phyloP scores from a whole-genome alignment of 2,113 vertebrate species.

The Lophura nycthemera region DNA sequence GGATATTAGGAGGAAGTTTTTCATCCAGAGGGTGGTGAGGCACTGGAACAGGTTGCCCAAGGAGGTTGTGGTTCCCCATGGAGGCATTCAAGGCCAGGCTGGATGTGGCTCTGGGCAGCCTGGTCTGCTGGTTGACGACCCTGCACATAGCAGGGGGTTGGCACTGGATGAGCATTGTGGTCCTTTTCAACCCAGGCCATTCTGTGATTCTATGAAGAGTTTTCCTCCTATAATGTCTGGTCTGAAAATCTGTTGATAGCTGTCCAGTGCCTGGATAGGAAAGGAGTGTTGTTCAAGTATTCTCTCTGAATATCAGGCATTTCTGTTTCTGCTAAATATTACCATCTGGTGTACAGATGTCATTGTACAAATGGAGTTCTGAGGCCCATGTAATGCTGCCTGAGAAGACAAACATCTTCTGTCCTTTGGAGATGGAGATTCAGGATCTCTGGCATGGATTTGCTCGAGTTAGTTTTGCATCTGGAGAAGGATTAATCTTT shows the following conservation, averaged over 20 bases:
- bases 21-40: too few relatives aligned
- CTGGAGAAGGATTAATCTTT: not conserved
- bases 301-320: fast-evolving
- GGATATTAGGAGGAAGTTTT: too few relatives aligned
- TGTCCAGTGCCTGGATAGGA: not conserved
- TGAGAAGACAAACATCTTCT: not conserved
- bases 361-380: not conserved
- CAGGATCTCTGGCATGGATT: not conserved
- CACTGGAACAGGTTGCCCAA: too few relatives aligned
- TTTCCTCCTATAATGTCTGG: not conserved
- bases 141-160: too few relatives aligned
- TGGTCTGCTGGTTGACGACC: too few relatives aligned
- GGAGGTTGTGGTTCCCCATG: too few relatives aligned
- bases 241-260: not conserved
- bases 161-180: too few relatives aligned
- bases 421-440: not conserved
- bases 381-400: not conserved
- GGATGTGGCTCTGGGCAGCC: too few relatives aligned
- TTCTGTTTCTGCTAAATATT: not conserved
- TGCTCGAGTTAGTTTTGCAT: not conserved
- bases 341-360: not conserved
- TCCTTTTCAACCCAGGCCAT: too few relatives aligned
- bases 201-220: not conserved
- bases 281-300: not conserved
- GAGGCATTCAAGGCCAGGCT: too few relatives aligned